Percentiles rank a stretch among this genome's conserved stretches.
Evolutionary conservation across 2,888 invertebrate genomes (phyloP).

Genomic region (Odontocerum albicorne): DNA sequence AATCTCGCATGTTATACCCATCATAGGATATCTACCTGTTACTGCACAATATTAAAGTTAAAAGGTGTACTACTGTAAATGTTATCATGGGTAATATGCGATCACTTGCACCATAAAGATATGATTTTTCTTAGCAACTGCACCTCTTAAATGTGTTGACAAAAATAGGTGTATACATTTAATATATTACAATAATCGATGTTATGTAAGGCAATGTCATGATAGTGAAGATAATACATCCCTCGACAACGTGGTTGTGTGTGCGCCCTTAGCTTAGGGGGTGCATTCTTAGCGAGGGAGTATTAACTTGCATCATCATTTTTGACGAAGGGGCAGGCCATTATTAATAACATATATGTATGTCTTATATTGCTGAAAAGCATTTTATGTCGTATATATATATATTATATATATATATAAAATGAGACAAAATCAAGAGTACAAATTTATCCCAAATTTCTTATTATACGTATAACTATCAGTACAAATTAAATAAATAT

Average conservation of each 20-base stretch:
- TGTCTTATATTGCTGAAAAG: constrained; percentile 34
- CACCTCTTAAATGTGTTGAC: constrained; percentile 37
- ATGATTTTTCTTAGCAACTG: constrained; percentile 37
- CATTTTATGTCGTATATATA: constrained; percentile 34
- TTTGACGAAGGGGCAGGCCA: constrained; percentile 27
- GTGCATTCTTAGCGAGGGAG: too few species aligned
- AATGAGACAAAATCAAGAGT: constrained; percentile 44
- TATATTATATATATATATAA: too few species aligned
- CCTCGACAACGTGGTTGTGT: too few species aligned
- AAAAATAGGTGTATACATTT: constrained; percentile 36
- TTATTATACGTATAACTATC: constrained; percentile 48
- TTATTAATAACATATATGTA: constrained; percentile 32
- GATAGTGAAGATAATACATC: not conserved
- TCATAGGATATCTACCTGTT: constrained; percentile 32
- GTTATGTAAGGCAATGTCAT: constrained; percentile 33
- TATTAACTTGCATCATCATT: too few species aligned
- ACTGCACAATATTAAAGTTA: constrained; percentile 19
- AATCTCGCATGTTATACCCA: not conserved
- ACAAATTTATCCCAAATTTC: constrained; percentile 56
- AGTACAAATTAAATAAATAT: constrained; percentile 54
- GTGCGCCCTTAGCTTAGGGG: too few species aligned
- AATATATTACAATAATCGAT: constrained; percentile 36
- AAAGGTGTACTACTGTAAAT: constrained; percentile 34
- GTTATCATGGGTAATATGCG: constrained; percentile 33
- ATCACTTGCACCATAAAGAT: constrained; percentile 33